Evolutionary conservation across 2,888 invertebrate genomes (phyloP).

Genomic region (Dione juno): DNA sequence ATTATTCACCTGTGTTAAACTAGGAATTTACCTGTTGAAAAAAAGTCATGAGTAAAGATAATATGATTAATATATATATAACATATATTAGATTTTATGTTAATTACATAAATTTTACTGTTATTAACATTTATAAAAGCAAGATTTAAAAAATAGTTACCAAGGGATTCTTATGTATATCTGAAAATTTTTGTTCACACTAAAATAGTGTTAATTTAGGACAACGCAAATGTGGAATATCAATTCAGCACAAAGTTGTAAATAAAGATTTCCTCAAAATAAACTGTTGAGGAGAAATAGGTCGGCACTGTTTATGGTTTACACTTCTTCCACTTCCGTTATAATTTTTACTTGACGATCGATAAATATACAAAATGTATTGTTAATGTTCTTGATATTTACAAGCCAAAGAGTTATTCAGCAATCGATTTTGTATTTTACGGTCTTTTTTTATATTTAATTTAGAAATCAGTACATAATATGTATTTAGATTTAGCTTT

Average conservation of each 20-base stretch:
- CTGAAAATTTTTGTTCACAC: neutral
- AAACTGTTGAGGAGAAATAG: constrained; percentile 63
- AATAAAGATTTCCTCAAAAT: constrained; percentile 64
- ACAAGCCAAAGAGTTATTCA: neutral
- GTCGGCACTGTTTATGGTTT: constrained; percentile 56
- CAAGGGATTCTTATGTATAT: constrained; percentile 1
- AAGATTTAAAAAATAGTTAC: constrained; percentile 7
- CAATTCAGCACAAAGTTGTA: constrained; percentile 46
- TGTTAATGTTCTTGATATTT: neutral
- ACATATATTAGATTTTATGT: neutral
- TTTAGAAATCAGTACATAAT: neutral
- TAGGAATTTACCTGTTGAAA: constrained; percentile 2
- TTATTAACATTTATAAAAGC: neutral
- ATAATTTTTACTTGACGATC: neutral
- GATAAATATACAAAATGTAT: neutral
- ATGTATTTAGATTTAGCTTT: neutral
- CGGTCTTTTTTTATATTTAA: neutral
- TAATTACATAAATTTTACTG: neutral
- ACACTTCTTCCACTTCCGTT: constrained; percentile 17
- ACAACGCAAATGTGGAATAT: constrained; percentile 39
- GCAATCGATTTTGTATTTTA: neutral
- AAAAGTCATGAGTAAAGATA: neutral
- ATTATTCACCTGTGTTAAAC: neutral
- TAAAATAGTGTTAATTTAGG: constrained; percentile 33
- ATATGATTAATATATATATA: neutral